A percentile compares a stretch with the other conserved stretches of the same genome.
phyloP scores from a whole-genome alignment of 53 echinoderm and acorn worm species.

The Stichopus horrens region DNA sequence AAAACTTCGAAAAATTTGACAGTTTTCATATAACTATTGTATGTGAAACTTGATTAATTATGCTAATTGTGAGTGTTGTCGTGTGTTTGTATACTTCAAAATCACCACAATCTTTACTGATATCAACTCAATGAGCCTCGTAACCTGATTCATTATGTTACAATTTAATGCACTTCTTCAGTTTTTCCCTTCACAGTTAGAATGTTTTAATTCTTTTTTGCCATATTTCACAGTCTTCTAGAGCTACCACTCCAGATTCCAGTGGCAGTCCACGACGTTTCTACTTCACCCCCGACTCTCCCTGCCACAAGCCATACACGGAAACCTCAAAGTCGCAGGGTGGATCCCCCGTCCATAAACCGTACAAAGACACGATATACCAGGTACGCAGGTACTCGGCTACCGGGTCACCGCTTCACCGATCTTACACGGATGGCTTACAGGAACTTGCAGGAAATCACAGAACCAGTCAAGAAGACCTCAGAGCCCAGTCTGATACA shows the following conservation, averaged over 20 bases:
- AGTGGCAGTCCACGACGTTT: constrained; percentile 39
- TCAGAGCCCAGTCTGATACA: constrained; percentile 48
- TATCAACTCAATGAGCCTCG: no score
- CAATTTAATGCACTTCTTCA: no score
- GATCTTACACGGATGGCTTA: constrained; percentile 43
- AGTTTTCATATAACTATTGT: no score
- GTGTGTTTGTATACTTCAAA: no score
- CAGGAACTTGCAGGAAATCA: constrained; percentile 32
- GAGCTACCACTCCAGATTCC: constrained; percentile 44
- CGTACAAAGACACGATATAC: constrained; percentile 31
- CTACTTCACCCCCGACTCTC: constrained; percentile 43
- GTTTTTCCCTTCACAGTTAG: no score
- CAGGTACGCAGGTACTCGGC: constrained; percentile 35
- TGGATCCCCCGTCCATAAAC: constrained; percentile 48
- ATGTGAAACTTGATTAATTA: no score
- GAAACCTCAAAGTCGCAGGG: constrained; percentile 38
- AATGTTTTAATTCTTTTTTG: not conserved
- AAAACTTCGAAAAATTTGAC: no score
- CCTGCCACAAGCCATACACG: constrained; percentile 45
- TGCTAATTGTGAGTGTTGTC: no score
- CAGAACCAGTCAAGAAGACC: constrained; percentile 35
- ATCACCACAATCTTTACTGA: no score
- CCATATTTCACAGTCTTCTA: constrained; percentile 21
- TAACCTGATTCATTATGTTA: no score
- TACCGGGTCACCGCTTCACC: constrained; percentile 25